A percentile compares a stretch with the other conserved stretches of the same genome.
Conservation (phyloP, 2,797 vertebrate species). For the Chiloscyllium punctatum region DNA sequence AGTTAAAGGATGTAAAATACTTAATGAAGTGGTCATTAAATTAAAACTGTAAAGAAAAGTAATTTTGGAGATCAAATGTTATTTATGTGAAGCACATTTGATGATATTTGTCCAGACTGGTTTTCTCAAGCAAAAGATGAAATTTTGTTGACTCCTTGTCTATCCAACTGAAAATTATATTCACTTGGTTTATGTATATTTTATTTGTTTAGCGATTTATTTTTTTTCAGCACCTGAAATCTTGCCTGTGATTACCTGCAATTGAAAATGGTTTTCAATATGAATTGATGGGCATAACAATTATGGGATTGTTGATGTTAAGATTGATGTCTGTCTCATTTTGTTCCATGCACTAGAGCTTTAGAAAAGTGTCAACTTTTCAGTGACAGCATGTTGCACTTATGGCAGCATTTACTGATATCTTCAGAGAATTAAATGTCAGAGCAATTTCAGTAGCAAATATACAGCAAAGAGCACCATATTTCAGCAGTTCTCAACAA, state of each 20-base stretch:
- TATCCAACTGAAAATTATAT: background rate
- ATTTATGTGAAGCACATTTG: background rate
- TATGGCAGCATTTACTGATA: background rate
- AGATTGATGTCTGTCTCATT: background rate
- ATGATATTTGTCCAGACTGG: background rate
- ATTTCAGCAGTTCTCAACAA: background rate
- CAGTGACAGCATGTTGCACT: background rate
- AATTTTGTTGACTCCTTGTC: background rate
- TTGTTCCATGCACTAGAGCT: background rate
- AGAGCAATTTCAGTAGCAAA: background rate
- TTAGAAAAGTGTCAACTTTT: too few species aligned
- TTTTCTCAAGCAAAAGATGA: background rate
- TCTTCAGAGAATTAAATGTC: background rate
- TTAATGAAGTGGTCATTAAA: background rate
- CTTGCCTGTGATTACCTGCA: background rate
- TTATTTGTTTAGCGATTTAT: background rate
- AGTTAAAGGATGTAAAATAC: too few species aligned
- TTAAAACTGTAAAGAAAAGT: background rate
- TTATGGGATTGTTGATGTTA: background rate
- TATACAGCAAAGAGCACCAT: background rate
- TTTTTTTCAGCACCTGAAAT: background rate
- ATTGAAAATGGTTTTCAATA: background rate
- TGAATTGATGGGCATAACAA: background rate
- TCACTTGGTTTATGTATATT: background rate
- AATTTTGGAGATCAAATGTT: background rate